Base-by-base conservation (phyloP, 1,140 invertebrate species). In the Zelostemma sp. region DNA sequence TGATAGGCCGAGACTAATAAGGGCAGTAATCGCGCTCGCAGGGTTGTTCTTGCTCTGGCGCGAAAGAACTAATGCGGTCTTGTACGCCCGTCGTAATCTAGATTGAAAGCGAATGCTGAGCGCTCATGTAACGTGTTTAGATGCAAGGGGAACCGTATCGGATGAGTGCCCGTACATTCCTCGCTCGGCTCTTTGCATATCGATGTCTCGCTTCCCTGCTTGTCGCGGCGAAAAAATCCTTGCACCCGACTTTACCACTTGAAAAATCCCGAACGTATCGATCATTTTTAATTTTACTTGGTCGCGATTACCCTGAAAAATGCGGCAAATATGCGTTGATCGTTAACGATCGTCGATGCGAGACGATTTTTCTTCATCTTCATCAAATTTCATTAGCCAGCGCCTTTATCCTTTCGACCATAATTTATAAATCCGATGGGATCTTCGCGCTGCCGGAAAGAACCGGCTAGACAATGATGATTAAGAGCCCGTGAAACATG, bases 351-450 rank as follows among this genome's bases (percentile, higher is more conserved):
- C n/a, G n/a, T n/a, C n/a, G n/a, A n/a, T n/a, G n/a, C n/a, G n/a
- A n/a, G n/a, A n/a, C n/a, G n/a, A n/a, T n/a, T n/a, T n/a, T n/a
- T n/a, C n/a, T n/a, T n/a, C n/a, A n/a, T n/a, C n/a, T n/a, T n/a
- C n/a, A n/a, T n/a, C n/a, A n/a, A n/a, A n/a, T n/a, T n/a, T n/a
- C n/a, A n/a, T n/a, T n/a, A n/a, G n/a, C n/a, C n/a, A n/a, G n/a
- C n/a, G n/a, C n/a, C n/a, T n/a, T n/a, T n/a, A n/a, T n/a, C n/a
- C n/a, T n/a, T n/a, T n/a, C n/a, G n/a, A n/a, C n/a, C n/a, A n/a
- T 66, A 49, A 54, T 66, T 66, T 59, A 41, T 59, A 48, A 54
- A 59, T 49, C 40, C 21, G 47, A 59, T 41, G 50, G 38, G 56
- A 56, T 55, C 53, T 55, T 61, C n/a, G n/a, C 55, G 41, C 50